Percentiles rank a stretch among this genome's conserved stretches.
phyloP scores from a whole-genome alignment of 2,113 vertebrate genomes.

The Origma solitaria region DNA sequence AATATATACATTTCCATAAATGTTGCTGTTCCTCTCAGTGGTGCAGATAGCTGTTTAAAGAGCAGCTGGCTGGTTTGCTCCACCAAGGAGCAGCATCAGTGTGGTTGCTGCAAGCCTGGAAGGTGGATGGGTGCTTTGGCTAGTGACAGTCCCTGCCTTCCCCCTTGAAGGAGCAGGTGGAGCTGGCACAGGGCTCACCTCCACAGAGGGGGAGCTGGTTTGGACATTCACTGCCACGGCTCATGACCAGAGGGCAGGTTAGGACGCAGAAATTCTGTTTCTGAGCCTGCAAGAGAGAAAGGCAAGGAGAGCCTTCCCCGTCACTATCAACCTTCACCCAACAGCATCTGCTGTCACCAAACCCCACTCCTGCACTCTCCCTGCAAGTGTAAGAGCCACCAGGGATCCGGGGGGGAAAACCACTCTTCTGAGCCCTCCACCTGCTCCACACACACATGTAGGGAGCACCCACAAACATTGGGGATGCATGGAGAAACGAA shows the following conservation, averaged over 20 bases:
- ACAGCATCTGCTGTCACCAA: background rate
- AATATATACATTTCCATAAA: background rate
- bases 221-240: background rate
- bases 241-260: fast-evolving
- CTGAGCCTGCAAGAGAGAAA: background rate
- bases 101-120: background rate
- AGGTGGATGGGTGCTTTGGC: fast-evolving
- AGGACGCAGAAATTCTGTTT: background rate
- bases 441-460: fast-evolving
- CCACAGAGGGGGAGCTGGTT: background rate
- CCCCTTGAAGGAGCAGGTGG: background rate
- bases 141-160: background rate
- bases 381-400: background rate
- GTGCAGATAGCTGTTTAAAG: background rate
- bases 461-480: fast-evolving
- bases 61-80: background rate
- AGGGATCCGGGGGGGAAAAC: background rate
- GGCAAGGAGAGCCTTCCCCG: background rate
- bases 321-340: fast-evolving
- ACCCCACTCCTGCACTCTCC: fast-evolving
- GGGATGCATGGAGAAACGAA: background rate
- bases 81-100: background rate
- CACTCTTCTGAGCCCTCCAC: background rate
- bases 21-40: background rate
- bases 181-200: background rate